Evolutionary conservation across 2,888 invertebrate species (phyloP).

Genomic region (Volucella bombylans): DNA sequence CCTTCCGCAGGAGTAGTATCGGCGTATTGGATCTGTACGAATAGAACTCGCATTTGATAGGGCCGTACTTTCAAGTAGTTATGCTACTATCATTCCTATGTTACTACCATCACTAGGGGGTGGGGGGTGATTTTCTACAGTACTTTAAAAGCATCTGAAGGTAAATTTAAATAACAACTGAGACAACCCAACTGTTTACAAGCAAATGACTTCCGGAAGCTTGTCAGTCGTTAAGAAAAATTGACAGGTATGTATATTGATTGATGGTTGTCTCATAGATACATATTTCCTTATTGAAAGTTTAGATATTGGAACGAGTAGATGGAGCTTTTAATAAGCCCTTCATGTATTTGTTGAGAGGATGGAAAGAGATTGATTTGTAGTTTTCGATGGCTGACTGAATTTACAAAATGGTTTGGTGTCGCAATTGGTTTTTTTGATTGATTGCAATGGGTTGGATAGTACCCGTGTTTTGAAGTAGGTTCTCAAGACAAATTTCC

Average conservation of each 20-base stretch:
- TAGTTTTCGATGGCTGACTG: slow-evolving; percentile 17
- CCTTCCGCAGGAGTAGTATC: slow-evolving; percentile 50
- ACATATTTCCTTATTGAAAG: slow-evolving; percentile 4
- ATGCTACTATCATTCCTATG: background rate
- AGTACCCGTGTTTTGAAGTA: too few relatives aligned
- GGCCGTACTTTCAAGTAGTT: background rate
- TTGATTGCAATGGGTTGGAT: slow-evolving; percentile 30
- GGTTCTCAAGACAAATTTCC: too few relatives aligned
- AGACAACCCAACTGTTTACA: slow-evolving; percentile 7
- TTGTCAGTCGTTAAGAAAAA: slow-evolving; percentile 44
- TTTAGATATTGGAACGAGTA: background rate
- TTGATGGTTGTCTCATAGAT: slow-evolving; percentile 33
- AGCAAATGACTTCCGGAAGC: slow-evolving; percentile 20
- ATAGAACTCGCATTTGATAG: background rate
- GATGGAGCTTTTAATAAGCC: slow-evolving; percentile 2
- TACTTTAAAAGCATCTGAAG: background rate
- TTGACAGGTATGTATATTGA: slow-evolving; percentile 54
- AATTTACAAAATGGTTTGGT: background rate
- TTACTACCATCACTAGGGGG: background rate
- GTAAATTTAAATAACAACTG: slow-evolving; percentile 13
- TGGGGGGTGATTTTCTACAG: background rate
- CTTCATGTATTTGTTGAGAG: slow-evolving; percentile 1
- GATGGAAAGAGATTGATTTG: slow-evolving; percentile 36
- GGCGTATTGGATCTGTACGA: slow-evolving; percentile 4
- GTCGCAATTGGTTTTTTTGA: slow-evolving; percentile 11